Conservation (phyloP, 2,888 invertebrate genomes). For the Stenolophus ochropezus region DNA sequence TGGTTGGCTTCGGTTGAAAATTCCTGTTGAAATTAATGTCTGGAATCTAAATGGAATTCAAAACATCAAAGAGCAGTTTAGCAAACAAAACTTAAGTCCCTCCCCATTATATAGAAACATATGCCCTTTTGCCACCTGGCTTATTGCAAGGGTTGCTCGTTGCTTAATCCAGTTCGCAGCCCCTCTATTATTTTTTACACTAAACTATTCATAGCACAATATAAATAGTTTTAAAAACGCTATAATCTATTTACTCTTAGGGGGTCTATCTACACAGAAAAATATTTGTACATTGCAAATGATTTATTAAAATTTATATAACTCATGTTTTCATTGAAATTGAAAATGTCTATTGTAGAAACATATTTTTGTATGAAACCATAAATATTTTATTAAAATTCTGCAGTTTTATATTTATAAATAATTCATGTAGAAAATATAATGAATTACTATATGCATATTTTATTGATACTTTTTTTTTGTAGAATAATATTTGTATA, state of each 20-base stretch:
- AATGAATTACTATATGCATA: not conserved
- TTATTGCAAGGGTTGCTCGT: not conserved
- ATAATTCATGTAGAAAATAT: not conserved
- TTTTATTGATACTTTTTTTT: not conserved
- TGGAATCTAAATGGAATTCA: not conserved
- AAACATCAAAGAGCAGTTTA: not conserved
- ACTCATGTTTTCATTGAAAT: not conserved
- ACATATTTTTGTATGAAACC: not conserved
- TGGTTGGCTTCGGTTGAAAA: too few species aligned
- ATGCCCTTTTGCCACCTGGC: not conserved
- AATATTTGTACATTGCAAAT: not conserved
- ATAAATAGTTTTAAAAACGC: not conserved
- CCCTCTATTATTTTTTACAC: not conserved
- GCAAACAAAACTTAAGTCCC: not conserved
- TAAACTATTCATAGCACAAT: not conserved
- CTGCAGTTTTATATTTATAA: not conserved
- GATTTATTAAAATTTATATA: not conserved
- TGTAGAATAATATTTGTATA: not conserved
- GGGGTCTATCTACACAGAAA: not conserved
- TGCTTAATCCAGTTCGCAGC: not conserved
- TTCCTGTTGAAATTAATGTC: not conserved
- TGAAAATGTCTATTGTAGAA: not conserved
- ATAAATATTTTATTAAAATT: not conserved
- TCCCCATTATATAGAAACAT: not conserved
- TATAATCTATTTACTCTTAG: not conserved